Conservation (phyloP, 2,113 vertebrate genomes). For the Chaetodon auriga region DNA sequence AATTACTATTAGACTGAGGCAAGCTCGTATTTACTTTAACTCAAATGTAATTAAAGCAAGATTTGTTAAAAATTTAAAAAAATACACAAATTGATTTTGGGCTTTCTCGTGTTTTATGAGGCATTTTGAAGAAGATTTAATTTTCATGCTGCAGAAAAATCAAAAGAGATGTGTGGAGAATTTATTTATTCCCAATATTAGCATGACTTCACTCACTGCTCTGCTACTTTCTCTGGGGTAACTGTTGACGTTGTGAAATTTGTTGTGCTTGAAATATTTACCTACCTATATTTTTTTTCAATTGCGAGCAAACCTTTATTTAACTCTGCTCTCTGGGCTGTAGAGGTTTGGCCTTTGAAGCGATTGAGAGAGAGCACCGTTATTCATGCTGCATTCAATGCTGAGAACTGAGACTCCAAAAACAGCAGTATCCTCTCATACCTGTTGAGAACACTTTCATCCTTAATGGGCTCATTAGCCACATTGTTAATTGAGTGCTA, state of each 20-base stretch:
- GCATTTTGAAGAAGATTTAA: slow-evolving; percentile 20
- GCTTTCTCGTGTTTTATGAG: slow-evolving; percentile 4
- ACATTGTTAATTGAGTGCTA: slow-evolving; percentile 87
- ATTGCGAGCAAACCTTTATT: slow-evolving; percentile 72
- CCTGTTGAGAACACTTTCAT: slow-evolving; percentile 89
- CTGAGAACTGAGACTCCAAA: slow-evolving; percentile 79
- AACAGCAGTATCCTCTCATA: slow-evolving; percentile 84
- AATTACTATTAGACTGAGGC: slow-evolving; percentile 63
- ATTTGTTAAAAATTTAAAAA: slow-evolving; percentile 32
- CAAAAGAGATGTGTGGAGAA: slow-evolving; percentile 3
- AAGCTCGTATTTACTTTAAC: slow-evolving; percentile 56
- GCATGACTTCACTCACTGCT: neutral
- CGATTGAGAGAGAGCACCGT: slow-evolving; percentile 75
- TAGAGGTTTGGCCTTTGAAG: slow-evolving; percentile 81
- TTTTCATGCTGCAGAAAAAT: slow-evolving; percentile 22
- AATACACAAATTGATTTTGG: slow-evolving; percentile 44
- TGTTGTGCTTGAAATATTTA: slow-evolving; percentile 37
- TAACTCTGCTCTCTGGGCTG: slow-evolving; percentile 78
- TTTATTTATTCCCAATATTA: slow-evolving; percentile 29
- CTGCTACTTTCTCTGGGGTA: slow-evolving; percentile 8
- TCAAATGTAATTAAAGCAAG: slow-evolving; percentile 64
- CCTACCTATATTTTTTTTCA: slow-evolving; percentile 5
- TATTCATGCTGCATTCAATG: slow-evolving; percentile 81
- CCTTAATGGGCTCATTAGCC: slow-evolving; percentile 87
- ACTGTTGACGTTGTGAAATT: slow-evolving; percentile 24